A percentile compares a stretch with the other conserved stretches of the same genome.
phyloP scores from a whole-genome alignment of 2,888 invertebrate genomes.

The Melieria crassipennis region DNA sequence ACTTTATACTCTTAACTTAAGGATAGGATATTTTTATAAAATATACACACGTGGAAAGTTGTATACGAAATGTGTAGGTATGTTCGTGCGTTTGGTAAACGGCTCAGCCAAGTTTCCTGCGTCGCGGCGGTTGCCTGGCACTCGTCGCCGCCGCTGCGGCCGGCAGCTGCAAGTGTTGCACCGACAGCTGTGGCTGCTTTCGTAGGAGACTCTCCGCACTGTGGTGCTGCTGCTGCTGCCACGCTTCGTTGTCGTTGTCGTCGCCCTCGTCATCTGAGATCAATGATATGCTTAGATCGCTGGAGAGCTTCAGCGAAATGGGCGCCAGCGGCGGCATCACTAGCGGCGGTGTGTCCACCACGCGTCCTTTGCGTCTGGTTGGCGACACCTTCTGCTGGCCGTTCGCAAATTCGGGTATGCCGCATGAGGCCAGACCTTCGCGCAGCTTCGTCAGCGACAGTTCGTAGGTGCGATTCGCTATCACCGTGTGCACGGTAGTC shows the following conservation, averaged over 20 bases:
- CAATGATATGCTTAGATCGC: slow-evolving; percentile 62
- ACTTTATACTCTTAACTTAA: too few relatives aligned
- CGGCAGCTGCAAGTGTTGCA: slow-evolving; percentile 42
- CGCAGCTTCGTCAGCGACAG: slow-evolving; percentile 60
- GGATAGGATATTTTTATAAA: too few relatives aligned
- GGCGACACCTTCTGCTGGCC: slow-evolving; percentile 46
- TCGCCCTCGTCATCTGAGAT: slow-evolving; percentile 61
- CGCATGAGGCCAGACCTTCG: slow-evolving; percentile 61
- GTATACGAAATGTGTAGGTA: too few relatives aligned
- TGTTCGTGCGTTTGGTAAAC: too few relatives aligned
- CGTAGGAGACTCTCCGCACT: slow-evolving; percentile 53
- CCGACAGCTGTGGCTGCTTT: slow-evolving; percentile 54
- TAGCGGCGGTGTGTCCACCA: slow-evolving; percentile 47
- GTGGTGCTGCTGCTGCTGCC: slow-evolving; percentile 46
- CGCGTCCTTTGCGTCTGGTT: slow-evolving; percentile 42
- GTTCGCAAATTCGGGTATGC: slow-evolving; percentile 55
- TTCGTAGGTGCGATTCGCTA: slow-evolving; percentile 62
- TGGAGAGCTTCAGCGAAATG: slow-evolving; percentile 57
- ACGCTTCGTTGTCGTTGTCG: slow-evolving; percentile 43
- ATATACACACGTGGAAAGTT: too few relatives aligned
- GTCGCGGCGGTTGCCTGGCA: slow-evolving; percentile 22
- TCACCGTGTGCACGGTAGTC: slow-evolving; percentile 63
- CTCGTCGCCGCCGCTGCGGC: slow-evolving; percentile 40
- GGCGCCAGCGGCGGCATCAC: slow-evolving; percentile 53
- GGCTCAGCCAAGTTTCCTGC: slow-evolving; percentile 35